phyloP scores from a whole-genome alignment of 2,888 invertebrate species.

The Pherbina coryleti region DNA sequence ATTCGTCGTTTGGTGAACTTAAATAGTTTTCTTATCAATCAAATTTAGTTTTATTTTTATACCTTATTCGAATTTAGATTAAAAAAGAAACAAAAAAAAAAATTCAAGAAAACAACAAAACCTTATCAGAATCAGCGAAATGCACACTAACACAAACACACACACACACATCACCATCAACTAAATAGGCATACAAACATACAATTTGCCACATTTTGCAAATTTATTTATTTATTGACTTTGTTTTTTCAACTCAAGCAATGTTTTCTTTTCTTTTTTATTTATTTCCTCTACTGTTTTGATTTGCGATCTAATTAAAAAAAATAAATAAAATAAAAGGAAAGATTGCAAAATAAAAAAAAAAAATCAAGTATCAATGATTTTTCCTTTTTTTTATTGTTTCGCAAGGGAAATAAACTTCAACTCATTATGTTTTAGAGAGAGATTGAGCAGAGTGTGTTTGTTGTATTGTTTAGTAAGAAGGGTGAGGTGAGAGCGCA shows the following conservation, averaged over 20 bases:
- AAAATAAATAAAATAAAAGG: neutral
- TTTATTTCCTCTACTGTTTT: neutral
- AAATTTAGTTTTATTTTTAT: no score
- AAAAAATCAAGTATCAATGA: neutral
- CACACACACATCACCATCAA: no score
- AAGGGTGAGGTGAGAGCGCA: neutral
- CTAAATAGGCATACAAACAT: neutral
- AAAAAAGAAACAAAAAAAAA: neutral
- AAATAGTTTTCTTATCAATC: no score
- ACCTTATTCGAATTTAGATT: neutral
- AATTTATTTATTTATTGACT: slow-evolving; percentile 35
- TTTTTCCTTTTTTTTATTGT: slow-evolving; percentile 47
- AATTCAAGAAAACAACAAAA: neutral
- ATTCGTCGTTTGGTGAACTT: no score
- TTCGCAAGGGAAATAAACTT: neutral
- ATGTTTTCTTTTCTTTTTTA: slow-evolving; percentile 26
- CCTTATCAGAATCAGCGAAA: neutral
- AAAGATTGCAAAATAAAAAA: neutral
- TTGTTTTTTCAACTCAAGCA: slow-evolving; percentile 43
- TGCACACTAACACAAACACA: neutral
- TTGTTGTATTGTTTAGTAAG: neutral
- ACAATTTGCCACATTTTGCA: neutral
- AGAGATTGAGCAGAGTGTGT: neutral
- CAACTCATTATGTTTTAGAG: neutral
- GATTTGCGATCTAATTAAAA: neutral